A percentile compares a stretch with the other conserved stretches of the same genome.
Evolutionary conservation across 2,113 vertebrate species (phyloP).

Genomic region (Colaptes auratus): DNA sequence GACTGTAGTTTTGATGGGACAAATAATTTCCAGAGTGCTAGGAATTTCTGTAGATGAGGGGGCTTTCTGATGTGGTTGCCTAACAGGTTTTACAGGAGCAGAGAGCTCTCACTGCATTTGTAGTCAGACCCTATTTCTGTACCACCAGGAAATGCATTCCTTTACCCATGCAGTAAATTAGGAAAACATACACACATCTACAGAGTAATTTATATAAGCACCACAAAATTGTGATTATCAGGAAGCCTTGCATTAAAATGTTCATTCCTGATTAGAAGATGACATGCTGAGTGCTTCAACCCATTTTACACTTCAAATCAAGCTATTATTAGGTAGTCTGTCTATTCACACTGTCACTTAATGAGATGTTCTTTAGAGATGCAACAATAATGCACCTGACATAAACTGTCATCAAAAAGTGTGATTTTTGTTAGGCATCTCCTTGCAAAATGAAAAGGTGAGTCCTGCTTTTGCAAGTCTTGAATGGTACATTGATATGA

Average conservation of each 20-base stretch:
- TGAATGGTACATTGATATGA: neutral
- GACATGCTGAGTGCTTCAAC: conserved; percentile 57
- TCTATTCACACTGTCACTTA: neutral
- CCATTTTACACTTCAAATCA: conserved; percentile 45
- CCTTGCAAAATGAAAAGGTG: neutral
- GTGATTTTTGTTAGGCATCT: neutral
- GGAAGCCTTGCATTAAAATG: conserved; percentile 55
- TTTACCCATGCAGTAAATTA: conserved; percentile 29
- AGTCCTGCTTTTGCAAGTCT: neutral
- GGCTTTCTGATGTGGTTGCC: neutral
- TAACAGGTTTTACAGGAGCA: neutral
- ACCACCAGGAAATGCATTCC: conserved; percentile 12
- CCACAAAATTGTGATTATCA: conserved; percentile 49
- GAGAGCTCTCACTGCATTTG: neutral
- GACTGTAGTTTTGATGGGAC: neutral
- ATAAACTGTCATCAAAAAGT: neutral
- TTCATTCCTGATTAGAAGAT: conserved; percentile 58
- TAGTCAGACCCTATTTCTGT: neutral
- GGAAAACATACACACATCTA: conserved; percentile 12
- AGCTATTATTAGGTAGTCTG: conserved; percentile 56
- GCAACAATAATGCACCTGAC: neutral
- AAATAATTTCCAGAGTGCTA: neutral
- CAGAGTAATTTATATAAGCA: conserved; percentile 48
- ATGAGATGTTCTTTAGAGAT: neutral
- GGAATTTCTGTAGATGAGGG: neutral